phyloP scores from a whole-genome alignment of 2,888 invertebrate genomes.

The Drosophila testacea region DNA sequence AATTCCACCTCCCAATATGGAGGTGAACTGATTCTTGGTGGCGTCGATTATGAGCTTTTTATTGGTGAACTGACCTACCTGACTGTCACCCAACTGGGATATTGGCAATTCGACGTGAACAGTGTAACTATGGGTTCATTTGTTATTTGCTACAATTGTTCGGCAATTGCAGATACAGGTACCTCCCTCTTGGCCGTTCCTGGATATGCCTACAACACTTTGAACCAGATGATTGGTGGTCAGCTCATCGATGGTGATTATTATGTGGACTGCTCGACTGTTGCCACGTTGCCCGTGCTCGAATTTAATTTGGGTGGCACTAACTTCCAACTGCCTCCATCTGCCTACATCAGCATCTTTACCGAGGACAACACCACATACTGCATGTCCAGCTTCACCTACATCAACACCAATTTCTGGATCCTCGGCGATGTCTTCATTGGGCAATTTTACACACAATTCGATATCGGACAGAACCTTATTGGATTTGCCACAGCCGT shows the following conservation, averaged over 20 bases:
- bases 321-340: slow-evolving; percentile 90
- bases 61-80: slow-evolving; percentile 88
- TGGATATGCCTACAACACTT: slow-evolving; percentile 88
- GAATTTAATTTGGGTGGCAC: slow-evolving; percentile 90
- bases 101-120: slow-evolving; percentile 98
- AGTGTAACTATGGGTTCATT: slow-evolving; percentile 86
- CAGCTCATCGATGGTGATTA: slow-evolving; percentile 84
- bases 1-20: slow-evolving; percentile 90
- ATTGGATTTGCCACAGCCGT: slow-evolving; percentile 92
- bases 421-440: slow-evolving; percentile 98
- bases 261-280: slow-evolving; percentile 90
- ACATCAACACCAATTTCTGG: slow-evolving; percentile 92
- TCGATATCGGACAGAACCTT: slow-evolving; percentile 93
- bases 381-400: slow-evolving; percentile 96
- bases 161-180: slow-evolving; percentile 97
- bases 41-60: slow-evolving; percentile 95
- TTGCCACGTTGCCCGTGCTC: slow-evolving; percentile 91
- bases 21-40: slow-evolving; percentile 96
- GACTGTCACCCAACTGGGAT: slow-evolving; percentile 92
- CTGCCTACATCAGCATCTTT: slow-evolving; percentile 89
- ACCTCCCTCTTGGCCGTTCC: slow-evolving; percentile 96
- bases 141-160: slow-evolving; percentile 90
- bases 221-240: slow-evolving; percentile 92
- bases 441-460: slow-evolving; percentile 97
- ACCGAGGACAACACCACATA: slow-evolving; percentile 86